Conservation (phyloP, 1,140 invertebrate species). For the Drosophila funebris region DNA sequence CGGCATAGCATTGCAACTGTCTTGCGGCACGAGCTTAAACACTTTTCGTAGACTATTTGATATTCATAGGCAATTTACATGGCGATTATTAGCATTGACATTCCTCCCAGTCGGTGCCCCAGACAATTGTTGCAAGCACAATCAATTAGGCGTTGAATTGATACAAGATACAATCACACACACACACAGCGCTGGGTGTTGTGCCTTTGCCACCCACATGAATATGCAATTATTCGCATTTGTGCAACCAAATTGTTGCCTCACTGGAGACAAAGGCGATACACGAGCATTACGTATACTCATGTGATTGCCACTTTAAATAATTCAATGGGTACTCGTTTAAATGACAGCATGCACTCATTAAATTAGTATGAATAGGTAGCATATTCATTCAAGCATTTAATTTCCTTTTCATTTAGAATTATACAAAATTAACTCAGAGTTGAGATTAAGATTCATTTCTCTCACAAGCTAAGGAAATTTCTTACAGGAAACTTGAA, state of each 20-base stretch:
- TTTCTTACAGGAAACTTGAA: no score
- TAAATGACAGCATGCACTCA: conserved; percentile 18
- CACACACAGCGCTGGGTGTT: neutral
- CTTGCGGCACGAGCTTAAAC: conserved; percentile 48
- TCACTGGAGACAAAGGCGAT: conserved; percentile 2
- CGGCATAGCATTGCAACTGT: conserved; percentile 7
- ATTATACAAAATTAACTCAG: no score
- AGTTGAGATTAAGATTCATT: no score
- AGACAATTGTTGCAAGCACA: conserved; percentile 74
- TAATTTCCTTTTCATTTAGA: no score
- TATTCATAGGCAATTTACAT: conserved; percentile 74
- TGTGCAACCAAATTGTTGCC: conserved; percentile 43
- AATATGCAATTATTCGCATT: conserved; percentile 50
- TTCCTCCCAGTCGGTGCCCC: conserved; percentile 61
- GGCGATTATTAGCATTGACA: conserved; percentile 77
- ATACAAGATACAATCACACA: conserved; percentile 19
- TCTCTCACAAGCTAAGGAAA: no score
- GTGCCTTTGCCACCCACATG: conserved; percentile 24
- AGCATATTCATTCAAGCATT: neutral
- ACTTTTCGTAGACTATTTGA: conserved; percentile 53
- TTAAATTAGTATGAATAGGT: conserved; percentile 19
- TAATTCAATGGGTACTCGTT: conserved; percentile 23
- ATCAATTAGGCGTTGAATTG: conserved; percentile 71
- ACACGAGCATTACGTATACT: conserved; percentile 1
- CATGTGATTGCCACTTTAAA: conserved; percentile 38